These are phyloP conservation scores for Lepidurus packardi DNA, from an alignment of 1,140 invertebrate species.

Conservation along the genomic window DNA sequence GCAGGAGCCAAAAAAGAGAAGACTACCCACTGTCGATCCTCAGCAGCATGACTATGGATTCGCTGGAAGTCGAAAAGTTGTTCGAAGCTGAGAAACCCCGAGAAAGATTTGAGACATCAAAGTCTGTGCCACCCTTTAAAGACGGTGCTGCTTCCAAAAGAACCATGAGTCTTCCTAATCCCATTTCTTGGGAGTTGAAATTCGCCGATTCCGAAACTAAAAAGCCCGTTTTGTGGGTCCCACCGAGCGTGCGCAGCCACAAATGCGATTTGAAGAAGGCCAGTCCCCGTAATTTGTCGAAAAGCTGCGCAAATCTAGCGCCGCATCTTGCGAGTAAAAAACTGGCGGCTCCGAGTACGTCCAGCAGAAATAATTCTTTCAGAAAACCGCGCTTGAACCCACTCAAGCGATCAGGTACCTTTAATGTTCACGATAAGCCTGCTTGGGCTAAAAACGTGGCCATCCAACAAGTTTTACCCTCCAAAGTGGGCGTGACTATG, in stretches of 20 bases:
- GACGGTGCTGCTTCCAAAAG: not conserved
- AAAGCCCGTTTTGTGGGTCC: conserved; percentile 1
- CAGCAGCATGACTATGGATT: conserved; percentile 6
- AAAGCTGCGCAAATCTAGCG: conserved; percentile 9
- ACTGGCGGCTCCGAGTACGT: not conserved
- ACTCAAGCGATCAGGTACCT: not conserved
- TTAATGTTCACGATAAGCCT: not conserved
- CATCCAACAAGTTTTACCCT: conserved; percentile 49
- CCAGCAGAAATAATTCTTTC: not conserved
- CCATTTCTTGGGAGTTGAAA: not conserved
- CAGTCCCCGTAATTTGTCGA: conserved; percentile 14
- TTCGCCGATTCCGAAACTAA: not conserved
- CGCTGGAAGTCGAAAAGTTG: not conserved
- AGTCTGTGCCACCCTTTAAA: conserved; percentile 14
- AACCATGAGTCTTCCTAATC: not conserved
- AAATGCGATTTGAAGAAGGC: conserved; percentile 33
- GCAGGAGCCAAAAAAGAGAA: not conserved
- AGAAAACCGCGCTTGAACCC: not conserved
- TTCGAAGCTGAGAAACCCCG: not conserved
- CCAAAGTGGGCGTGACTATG: conserved; percentile 45
- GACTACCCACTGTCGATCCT: not conserved
- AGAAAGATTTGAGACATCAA: not conserved
- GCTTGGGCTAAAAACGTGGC: conserved; percentile 44
- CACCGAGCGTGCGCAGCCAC: conserved; percentile 22
- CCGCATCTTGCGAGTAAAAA: not conserved